These are phyloP conservation scores for Pseudomyrmex concolor DNA, from an alignment of 1,140 invertebrate genomes.

Conservation along the genomic window DNA sequence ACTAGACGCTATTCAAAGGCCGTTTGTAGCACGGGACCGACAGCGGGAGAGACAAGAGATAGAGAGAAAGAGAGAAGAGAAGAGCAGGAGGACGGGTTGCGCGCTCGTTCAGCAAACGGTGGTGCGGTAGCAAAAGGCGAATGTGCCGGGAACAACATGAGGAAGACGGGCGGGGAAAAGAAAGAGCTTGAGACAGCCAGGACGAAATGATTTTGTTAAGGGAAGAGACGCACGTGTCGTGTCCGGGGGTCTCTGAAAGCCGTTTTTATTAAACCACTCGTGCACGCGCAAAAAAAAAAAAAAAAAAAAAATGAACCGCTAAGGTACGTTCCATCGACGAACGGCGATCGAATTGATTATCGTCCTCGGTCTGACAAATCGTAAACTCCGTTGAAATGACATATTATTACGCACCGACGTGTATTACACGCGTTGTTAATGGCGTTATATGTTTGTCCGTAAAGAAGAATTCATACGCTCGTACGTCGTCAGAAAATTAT, in stretches of 20 bases:
- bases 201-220: slow-evolving; percentile 65
- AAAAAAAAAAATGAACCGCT: neutral
- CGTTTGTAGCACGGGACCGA: slow-evolving; percentile 72
- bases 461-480: neutral
- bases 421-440: neutral
- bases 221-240: slow-evolving; percentile 41
- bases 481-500: neutral
- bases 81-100: slow-evolving; percentile 65
- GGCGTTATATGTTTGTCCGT: neutral
- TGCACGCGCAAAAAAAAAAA: no score
- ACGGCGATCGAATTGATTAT: neutral
- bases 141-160: slow-evolving; percentile 62
- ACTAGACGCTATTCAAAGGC: slow-evolving; percentile 81
- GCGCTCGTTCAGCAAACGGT: slow-evolving; percentile 14
- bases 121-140: slow-evolving; percentile 74
- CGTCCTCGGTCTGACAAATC: no score
- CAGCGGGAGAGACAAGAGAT: neutral
- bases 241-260: neutral
- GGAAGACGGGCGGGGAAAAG: slow-evolving; percentile 51
- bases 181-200: slow-evolving; percentile 59
- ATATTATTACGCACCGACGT: neutral
- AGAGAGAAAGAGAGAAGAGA: neutral
- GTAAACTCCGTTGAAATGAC: neutral
- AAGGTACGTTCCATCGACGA: neutral
- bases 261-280: slow-evolving; percentile 29